phyloP scores from a whole-genome alignment of 2,113 vertebrate genomes.

The Balaeniceps rex region DNA sequence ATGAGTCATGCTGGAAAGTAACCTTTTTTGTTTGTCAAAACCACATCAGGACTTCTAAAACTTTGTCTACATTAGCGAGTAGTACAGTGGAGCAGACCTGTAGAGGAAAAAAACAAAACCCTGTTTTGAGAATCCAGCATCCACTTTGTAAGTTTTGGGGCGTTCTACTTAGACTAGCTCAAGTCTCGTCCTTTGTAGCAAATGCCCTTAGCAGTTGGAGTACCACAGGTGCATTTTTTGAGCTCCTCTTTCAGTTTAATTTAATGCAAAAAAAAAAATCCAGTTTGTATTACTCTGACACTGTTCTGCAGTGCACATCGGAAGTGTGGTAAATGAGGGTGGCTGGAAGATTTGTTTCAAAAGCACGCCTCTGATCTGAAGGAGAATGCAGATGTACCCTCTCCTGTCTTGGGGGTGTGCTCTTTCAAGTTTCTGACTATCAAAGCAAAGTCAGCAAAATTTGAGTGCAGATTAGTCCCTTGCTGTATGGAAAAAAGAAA shows the following conservation, averaged over 20 bases:
- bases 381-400: background rate
- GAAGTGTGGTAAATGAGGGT: background rate
- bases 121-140: background rate
- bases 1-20: background rate
- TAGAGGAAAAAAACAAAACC: background rate
- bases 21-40: background rate
- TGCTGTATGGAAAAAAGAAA: background rate
- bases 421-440: background rate
- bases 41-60: background rate
- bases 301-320: background rate
- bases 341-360: background rate
- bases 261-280: background rate
- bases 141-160: background rate
- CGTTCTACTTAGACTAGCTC: background rate
- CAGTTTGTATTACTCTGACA: background rate
- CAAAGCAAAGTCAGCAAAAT: background rate
- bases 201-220: background rate
- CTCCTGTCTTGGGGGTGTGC: background rate
- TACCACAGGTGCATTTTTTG: background rate
- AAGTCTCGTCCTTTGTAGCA: background rate
- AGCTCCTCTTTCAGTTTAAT: background rate
- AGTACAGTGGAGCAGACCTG: background rate
- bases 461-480: background rate
- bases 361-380: background rate
- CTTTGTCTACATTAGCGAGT: background rate